These are phyloP conservation scores for Atherinomorus stipes DNA, from an alignment of 2,113 vertebrate species.

Conservation along the genomic window DNA sequence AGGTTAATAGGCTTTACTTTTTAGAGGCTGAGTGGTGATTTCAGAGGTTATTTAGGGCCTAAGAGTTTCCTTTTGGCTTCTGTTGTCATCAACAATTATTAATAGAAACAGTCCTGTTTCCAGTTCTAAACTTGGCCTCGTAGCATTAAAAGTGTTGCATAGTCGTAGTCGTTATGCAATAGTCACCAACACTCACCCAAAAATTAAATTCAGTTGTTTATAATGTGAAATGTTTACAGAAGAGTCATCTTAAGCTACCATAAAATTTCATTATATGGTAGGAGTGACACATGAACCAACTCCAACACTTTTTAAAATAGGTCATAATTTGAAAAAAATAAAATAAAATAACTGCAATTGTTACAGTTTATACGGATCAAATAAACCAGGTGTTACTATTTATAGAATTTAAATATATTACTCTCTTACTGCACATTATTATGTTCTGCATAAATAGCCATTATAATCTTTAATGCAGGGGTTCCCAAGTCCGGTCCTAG, in stretches of 20 bases:
- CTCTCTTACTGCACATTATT: neutral
- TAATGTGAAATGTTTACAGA: no score
- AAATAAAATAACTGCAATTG: neutral
- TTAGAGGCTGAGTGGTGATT: neutral
- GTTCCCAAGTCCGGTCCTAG: no score
- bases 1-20: no score
- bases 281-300: neutral
- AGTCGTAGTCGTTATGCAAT: no score
- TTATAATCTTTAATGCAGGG: no score
- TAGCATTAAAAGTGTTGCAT: neutral
- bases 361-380: no score
- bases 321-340: no score
- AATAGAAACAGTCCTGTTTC: no score
- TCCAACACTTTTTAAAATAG: rapidly evolving
- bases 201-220: no score
- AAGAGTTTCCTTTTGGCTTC: neutral
- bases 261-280: neutral
- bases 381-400: no score
- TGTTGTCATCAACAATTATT: neutral
- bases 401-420: neutral
- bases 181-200: no score
- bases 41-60: neutral
- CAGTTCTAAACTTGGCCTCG: neutral
- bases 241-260: neutral
- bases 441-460: neutral